phyloP scores from a whole-genome alignment of 2,797 vertebrate genomes.

The Tokudaia muenninki region DNA sequence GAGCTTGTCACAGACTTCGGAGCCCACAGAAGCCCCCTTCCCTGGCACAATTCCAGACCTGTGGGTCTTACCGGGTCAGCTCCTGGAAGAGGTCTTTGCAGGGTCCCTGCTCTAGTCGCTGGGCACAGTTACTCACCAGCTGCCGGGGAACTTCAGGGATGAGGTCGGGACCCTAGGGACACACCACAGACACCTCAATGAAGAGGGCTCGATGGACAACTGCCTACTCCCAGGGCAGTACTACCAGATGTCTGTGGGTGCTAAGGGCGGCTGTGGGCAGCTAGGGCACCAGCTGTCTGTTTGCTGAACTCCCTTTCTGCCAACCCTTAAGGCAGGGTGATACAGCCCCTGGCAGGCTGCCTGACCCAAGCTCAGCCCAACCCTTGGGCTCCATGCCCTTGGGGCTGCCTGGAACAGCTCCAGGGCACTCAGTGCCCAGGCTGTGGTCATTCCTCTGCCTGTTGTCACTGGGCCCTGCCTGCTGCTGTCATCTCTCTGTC shows the following conservation, averaged over 20 bases:
- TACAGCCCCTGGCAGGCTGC: background rate
- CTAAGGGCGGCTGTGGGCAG: background rate
- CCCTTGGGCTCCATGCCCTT: background rate
- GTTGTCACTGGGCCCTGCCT: background rate
- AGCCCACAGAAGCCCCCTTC: background rate
- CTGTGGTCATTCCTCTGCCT: conserved; percentile 50
- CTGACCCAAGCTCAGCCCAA: background rate
- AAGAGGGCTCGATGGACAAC: background rate
- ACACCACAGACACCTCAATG: conserved; percentile 77
- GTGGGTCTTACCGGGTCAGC: conserved; percentile 93
- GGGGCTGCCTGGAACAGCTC: conserved; percentile 15
- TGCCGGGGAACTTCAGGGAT: conserved; percentile 93
- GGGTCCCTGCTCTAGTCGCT: conserved; percentile 93
- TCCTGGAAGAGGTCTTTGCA: conserved; percentile 98
- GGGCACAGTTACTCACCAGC: conserved; percentile 91
- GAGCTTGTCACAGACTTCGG: background rate
- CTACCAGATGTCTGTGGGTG: background rate
- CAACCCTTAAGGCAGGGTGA: background rate
- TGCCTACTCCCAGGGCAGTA: background rate
- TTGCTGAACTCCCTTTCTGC: background rate
- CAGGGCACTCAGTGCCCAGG: conserved; percentile 44
- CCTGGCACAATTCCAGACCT: background rate
- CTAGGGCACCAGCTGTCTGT: background rate
- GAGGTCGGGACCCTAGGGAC: conserved; percentile 92
- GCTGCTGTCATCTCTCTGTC: background rate